These are phyloP conservation scores for Baccha elongata DNA, from an alignment of 2,888 invertebrate genomes.

Conservation along the genomic window DNA sequence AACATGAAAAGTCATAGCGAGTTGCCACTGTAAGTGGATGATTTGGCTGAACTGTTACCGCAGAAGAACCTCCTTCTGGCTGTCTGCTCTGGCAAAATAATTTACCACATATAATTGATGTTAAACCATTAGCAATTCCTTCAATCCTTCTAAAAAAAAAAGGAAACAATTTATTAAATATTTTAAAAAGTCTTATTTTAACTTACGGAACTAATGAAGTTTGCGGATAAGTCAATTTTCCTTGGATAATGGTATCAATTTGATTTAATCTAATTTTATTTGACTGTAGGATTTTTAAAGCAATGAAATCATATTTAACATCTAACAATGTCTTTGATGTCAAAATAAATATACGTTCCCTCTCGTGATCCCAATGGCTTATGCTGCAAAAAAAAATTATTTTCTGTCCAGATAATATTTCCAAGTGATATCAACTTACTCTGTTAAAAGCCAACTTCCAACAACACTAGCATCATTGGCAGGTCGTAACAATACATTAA, in stretches of 20 bases:
- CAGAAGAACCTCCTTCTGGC: slow-evolving; percentile 1
- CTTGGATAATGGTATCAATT: slow-evolving; percentile 88
- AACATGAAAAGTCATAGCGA: slow-evolving; percentile 74
- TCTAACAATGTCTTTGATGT: slow-evolving; percentile 89
- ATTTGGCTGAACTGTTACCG: slow-evolving; percentile 21
- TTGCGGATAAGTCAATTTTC: slow-evolving; percentile 91
- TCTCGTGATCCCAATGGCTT: slow-evolving; percentile 93
- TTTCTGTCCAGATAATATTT: background rate
- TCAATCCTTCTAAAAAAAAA: slow-evolving; percentile 72
- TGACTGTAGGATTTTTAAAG: slow-evolving; percentile 88
- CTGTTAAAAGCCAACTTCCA: slow-evolving; percentile 91
- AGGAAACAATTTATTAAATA: background rate
- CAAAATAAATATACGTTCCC: slow-evolving; percentile 90
- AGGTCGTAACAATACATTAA: slow-evolving; percentile 85
- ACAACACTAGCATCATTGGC: slow-evolving; percentile 88
- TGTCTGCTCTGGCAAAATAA: slow-evolving; percentile 63
- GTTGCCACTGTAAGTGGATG: slow-evolving; percentile 66
- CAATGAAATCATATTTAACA: slow-evolving; percentile 93
- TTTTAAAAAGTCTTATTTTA: slow-evolving; percentile 19
- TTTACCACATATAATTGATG: slow-evolving; percentile 72
- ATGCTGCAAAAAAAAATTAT: slow-evolving; percentile 84
- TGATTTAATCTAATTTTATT: slow-evolving; percentile 87
- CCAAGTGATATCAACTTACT: slow-evolving; percentile 84
- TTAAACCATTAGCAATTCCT: slow-evolving; percentile 75
- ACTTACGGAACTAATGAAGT: slow-evolving; percentile 93